phyloP scores from a whole-genome alignment of 2,113 vertebrate species.

The Myotis lucifugus region DNA sequence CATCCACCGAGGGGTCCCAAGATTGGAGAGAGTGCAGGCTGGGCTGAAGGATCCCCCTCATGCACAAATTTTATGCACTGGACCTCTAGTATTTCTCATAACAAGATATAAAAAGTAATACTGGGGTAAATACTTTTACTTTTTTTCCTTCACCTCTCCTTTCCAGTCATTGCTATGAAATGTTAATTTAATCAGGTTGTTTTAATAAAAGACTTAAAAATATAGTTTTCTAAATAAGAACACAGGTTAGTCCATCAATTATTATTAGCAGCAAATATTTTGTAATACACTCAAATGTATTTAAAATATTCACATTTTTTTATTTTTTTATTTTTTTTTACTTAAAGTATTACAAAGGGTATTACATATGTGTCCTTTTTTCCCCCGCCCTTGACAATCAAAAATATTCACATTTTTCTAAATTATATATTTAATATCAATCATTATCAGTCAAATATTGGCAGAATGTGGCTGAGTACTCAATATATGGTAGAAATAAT shows the following conservation, averaged over 20 bases:
- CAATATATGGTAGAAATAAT: not conserved
- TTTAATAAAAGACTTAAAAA: constrained; percentile 6
- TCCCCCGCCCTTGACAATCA: no score
- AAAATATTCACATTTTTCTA: not conserved
- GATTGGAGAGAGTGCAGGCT: no score
- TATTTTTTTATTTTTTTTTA: no score
- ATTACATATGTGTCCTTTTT: no score
- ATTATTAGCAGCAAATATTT: not conserved
- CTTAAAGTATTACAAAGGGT: no score
- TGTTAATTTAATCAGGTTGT: not conserved
- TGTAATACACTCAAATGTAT: not conserved
- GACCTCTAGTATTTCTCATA: constrained; percentile 3
- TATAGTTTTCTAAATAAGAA: not conserved
- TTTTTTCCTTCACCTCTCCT: not conserved
- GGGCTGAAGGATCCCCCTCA: no score
- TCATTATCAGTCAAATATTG: not conserved
- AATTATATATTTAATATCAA: not conserved
- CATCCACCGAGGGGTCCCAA: no score
- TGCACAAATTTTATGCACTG: no score
- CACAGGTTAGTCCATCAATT: not conserved
- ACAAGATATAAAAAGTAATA: not conserved
- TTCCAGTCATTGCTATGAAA: not conserved
- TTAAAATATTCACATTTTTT: not conserved
- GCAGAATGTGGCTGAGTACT: not conserved
- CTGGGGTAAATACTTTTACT: not conserved